Evolutionary conservation across 2,113 vertebrate genomes (phyloP).

Genomic region (Ceyx melanurus): DNA sequence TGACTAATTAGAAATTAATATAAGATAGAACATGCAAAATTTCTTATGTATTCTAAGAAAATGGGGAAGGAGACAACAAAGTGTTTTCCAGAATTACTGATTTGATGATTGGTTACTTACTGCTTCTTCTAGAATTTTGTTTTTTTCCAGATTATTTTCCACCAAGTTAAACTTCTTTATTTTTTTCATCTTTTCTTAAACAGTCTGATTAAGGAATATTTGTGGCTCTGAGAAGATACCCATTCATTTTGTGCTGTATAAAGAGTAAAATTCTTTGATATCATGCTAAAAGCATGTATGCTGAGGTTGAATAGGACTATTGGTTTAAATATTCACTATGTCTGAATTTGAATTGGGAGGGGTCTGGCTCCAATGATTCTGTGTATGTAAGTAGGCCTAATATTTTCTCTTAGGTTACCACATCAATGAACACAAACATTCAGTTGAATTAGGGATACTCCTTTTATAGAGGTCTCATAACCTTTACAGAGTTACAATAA

Average conservation of each 20-base stretch:
- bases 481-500: neutral
- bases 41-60: neutral
- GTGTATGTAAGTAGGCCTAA: neutral
- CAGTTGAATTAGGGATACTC: neutral
- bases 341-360: neutral
- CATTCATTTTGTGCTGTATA: neutral
- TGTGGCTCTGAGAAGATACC: neutral
- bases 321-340: neutral
- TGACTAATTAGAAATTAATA: neutral
- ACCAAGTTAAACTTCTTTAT: neutral
- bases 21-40: neutral
- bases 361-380: neutral
- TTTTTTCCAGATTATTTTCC: neutral
- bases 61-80: neutral
- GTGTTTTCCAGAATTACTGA: neutral
- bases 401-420: neutral
- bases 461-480: neutral
- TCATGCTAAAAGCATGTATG: neutral
- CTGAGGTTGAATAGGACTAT: neutral
- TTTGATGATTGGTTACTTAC: neutral
- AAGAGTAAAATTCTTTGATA: neutral
- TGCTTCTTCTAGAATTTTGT: neutral
- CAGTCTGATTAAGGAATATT: neutral
- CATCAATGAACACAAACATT: accelerated
- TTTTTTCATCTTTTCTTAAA: neutral